A percentile compares a stretch with the other conserved stretches of the same genome.
These are phyloP conservation scores for Cercocebus atys DNA, from an alignment of 2,113 vertebrate species.

Conservation along the genomic window DNA sequence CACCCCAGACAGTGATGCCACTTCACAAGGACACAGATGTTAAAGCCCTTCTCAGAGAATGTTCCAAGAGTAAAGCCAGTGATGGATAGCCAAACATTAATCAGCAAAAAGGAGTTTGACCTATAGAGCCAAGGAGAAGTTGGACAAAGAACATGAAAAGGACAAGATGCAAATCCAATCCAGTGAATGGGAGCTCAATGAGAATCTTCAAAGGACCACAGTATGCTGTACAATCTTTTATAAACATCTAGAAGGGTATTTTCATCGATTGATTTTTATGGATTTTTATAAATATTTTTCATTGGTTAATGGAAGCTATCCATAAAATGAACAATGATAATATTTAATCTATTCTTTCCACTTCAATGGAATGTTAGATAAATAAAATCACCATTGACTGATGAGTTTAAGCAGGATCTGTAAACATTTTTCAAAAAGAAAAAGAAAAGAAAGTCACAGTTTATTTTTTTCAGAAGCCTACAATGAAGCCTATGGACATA, in stretches of 20 bases:
- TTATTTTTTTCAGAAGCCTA: neutral
- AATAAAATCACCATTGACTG: neutral
- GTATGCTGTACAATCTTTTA: neutral
- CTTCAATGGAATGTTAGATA: neutral
- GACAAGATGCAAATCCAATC: neutral
- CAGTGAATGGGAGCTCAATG: neutral
- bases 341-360: neutral
- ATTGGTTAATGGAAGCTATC: neutral
- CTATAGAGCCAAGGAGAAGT: neutral
- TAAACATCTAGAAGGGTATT: neutral
- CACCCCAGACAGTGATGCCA: too few relatives aligned
- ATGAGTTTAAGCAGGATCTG: neutral
- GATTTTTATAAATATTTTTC: neutral
- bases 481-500: neutral
- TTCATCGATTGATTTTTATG: neutral
- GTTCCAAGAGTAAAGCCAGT: neutral
- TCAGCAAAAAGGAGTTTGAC: neutral
- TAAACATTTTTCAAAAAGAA: slow-evolving; percentile 13
- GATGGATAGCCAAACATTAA: neutral
- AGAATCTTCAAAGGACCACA: neutral
- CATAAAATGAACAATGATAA: neutral
- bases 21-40: neutral
- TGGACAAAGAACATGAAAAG: neutral
- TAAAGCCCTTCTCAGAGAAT: neutral
- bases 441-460: neutral